phyloP scores from a whole-genome alignment of 92 coral and sea anemone species.

The Phymanthus crucifer region DNA sequence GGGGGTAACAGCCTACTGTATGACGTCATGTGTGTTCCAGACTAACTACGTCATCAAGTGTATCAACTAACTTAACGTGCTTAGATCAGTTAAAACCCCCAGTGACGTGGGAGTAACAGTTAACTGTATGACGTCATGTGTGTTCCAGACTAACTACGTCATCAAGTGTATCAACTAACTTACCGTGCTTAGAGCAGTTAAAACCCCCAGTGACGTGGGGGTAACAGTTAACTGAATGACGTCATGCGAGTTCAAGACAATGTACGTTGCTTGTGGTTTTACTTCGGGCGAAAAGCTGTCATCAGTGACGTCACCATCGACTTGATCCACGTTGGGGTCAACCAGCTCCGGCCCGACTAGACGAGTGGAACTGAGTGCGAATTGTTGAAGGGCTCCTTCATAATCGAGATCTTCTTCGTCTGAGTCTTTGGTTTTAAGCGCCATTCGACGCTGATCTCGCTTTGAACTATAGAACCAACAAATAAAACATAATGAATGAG shows the following conservation, averaged over 20 bases:
- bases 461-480: conserved; percentile 21
- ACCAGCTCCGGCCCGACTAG: conserved; percentile 14
- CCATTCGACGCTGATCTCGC: conserved; percentile 29
- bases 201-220: conserved; percentile 72
- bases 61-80: no score
- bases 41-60: no score
- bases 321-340: conserved; percentile 35
- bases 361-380: conserved; percentile 50
- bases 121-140: no score
- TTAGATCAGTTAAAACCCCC: no score
- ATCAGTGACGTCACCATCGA: conserved; percentile 35
- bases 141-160: background rate
- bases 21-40: no score
- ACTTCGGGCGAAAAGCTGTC: conserved; percentile 29
- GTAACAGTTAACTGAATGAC: conserved; percentile 85
- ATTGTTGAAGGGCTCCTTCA: conserved; percentile 58
- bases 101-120: no score
- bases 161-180: no score
- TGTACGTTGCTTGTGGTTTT: conserved; percentile 77
- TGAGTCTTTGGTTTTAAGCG: conserved; percentile 21
- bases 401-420: conserved; percentile 68
- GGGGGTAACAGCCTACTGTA: no score
- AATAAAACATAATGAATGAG: no score
- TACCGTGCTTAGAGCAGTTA: conserved; percentile 76
- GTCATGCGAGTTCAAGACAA: conserved; percentile 85